Conservation (phyloP, 2,113 vertebrate genomes). For the Oriolus oriolus region DNA sequence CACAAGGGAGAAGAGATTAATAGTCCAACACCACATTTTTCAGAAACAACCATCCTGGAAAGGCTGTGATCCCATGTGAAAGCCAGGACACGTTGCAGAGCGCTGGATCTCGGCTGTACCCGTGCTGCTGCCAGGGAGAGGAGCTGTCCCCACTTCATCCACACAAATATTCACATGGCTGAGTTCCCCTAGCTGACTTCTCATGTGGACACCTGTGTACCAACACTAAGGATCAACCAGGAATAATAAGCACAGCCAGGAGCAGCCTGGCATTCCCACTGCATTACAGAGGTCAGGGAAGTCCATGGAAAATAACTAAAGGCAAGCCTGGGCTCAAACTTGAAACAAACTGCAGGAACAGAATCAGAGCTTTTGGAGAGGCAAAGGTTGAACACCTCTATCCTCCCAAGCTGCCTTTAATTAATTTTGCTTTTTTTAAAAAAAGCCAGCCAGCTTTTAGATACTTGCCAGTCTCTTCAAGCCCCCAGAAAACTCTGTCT, state of each 20-base stretch:
- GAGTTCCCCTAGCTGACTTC: not conserved
- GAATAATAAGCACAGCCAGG: not conserved
- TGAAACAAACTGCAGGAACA: not conserved
- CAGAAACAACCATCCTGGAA: not conserved
- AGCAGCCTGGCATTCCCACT: not conserved
- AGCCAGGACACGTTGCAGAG: not conserved
- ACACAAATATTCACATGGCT: not conserved
- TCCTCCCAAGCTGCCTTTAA: not conserved
- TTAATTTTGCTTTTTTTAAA: not conserved
- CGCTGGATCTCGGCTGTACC: accelerated
- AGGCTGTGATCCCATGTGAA: not conserved
- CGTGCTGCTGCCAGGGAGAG: not conserved
- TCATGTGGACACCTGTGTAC: not conserved
- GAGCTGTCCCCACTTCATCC: not conserved
- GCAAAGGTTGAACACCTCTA: not conserved
- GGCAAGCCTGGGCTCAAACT: not conserved
- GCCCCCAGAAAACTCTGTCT: not conserved
- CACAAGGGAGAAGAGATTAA: not conserved
- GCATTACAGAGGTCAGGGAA: not conserved
- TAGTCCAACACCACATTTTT: not conserved
- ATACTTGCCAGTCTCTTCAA: not conserved
- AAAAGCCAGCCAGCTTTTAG: not conserved
- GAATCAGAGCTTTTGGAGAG: not conserved
- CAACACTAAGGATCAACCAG: not conserved
- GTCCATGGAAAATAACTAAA: not conserved